Percentiles rank a stretch among this genome's conserved stretches.
phyloP scores from a whole-genome alignment of 2,797 vertebrate genomes.

The Morelia viridis region DNA sequence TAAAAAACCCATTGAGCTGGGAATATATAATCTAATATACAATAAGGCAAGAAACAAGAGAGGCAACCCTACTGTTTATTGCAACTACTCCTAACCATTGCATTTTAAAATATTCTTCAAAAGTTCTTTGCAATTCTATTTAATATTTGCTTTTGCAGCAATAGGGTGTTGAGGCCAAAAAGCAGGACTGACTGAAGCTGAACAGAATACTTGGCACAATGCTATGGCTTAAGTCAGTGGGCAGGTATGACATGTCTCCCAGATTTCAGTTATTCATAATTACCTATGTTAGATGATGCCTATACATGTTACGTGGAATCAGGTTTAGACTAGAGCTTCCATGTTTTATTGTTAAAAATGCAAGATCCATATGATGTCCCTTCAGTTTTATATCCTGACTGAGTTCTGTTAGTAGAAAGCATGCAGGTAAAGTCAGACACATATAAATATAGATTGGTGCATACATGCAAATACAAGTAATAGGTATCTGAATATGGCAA shows the following conservation, averaged over 20 bases:
- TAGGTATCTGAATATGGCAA: no score
- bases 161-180: background rate
- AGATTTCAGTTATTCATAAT: background rate
- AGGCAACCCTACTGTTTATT: background rate
- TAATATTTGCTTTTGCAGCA: background rate
- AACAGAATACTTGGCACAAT: background rate
- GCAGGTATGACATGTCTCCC: background rate
- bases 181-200: no score
- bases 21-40: background rate
- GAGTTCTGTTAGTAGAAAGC: fast-evolving
- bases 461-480: background rate
- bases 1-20: background rate
- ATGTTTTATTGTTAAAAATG: fast-evolving
- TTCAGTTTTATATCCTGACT: background rate
- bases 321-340: background rate
- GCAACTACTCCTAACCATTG: background rate
- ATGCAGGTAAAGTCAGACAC: no score
- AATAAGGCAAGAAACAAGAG: background rate
- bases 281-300: no score
- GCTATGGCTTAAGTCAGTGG: background rate
- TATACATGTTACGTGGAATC: background rate
- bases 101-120: background rate
- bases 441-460: background rate
- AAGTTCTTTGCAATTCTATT: background rate
- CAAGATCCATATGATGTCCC: background rate